Evolutionary conservation across 2,113 vertebrate species (phyloP).

Genomic region (Hypocryptadius cinnamomeus): DNA sequence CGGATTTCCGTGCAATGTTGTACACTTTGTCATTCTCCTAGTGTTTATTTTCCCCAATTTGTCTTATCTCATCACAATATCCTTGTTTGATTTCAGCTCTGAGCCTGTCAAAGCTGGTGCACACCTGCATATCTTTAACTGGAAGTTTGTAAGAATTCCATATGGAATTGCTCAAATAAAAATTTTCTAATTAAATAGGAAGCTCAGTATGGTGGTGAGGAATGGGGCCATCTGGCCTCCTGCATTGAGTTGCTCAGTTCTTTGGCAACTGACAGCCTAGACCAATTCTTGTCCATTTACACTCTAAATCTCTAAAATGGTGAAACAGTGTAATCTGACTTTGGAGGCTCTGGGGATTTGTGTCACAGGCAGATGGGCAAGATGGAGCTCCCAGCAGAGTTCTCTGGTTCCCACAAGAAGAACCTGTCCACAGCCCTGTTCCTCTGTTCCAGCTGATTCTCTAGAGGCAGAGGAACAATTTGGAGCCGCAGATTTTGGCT

Average conservation of each 20-base stretch:
- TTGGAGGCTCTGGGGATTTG: too few species aligned
- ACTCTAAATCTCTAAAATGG: not conserved
- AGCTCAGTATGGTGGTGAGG: not conserved
- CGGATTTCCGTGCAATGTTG: rapidly evolving
- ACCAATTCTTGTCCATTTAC: not conserved
- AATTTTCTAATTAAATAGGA: not conserved
- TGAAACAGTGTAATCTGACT: not conserved
- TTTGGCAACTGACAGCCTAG: not conserved
- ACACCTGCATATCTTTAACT: not conserved
- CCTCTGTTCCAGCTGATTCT: not conserved
- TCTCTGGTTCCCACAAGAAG: not conserved
- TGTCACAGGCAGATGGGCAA: rapidly evolving
- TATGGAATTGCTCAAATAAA: not conserved
- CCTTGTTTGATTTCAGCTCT: not conserved
- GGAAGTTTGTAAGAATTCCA: not conserved
- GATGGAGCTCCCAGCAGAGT: not conserved
- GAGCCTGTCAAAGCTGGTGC: not conserved
- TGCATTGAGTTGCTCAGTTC: not conserved
- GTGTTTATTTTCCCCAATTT: not conserved
- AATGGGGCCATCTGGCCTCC: not conserved
- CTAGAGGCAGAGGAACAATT: not conserved
- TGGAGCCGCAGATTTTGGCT: not conserved
- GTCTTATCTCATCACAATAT: not conserved
- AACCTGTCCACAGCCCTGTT: not conserved
- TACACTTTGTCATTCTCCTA: not conserved